A percentile compares a stretch with the other conserved stretches of the same genome.
phyloP scores from a whole-genome alignment of 2,888 invertebrate genomes.

The Campaea margaritaria region DNA sequence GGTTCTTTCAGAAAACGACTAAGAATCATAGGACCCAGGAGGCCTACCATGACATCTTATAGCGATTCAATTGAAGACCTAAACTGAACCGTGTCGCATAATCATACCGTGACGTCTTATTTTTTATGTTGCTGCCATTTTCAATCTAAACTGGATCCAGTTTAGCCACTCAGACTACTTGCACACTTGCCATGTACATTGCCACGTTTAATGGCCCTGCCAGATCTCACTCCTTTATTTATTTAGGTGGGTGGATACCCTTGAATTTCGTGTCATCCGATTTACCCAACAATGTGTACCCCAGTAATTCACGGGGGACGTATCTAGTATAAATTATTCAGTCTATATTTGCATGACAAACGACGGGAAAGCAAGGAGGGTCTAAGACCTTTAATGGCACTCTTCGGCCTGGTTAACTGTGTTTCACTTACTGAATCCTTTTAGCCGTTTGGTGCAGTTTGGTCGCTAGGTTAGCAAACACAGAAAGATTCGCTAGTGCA shows the following conservation, averaged over 20 bases:
- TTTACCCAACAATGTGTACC: slow-evolving; percentile 65
- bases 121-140: too few species aligned
- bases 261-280: slow-evolving; percentile 53
- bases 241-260: slow-evolving; percentile 40
- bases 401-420: slow-evolving; percentile 63
- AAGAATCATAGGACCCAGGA: too few species aligned
- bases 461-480: neutral
- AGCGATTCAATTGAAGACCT: too few species aligned
- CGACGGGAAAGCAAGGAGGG: slow-evolving; percentile 69
- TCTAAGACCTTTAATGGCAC: slow-evolving; percentile 75
- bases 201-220: slow-evolving; percentile 27
- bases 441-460: slow-evolving; percentile 10
- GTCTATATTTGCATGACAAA: slow-evolving; percentile 82
- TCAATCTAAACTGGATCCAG: too few species aligned
- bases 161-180: too few species aligned
- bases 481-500: neutral
- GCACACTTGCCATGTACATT: slow-evolving; percentile 6
- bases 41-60: too few species aligned
- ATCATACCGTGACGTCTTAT: too few species aligned
- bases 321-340: slow-evolving; percentile 81
- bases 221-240: slow-evolving; percentile 35
- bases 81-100: too few species aligned
- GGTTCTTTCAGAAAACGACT: too few species aligned
- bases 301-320: slow-evolving; percentile 68
- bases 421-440: slow-evolving; percentile 60